Conservation (phyloP, 2,113 vertebrate species). For the Gasterosteus nipponicus region DNA sequence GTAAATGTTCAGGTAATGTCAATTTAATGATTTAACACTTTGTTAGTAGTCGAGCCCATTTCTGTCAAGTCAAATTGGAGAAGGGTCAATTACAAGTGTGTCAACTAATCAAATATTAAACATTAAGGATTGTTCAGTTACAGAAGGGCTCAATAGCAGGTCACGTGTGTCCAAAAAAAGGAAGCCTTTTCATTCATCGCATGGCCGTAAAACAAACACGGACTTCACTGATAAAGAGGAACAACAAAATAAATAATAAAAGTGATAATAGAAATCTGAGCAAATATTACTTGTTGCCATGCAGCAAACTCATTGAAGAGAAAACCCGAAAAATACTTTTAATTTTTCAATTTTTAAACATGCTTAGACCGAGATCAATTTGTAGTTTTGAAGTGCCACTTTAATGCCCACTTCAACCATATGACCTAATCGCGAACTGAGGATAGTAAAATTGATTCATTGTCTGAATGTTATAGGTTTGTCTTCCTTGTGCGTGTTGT, state of each 20-base stretch:
- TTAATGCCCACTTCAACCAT: not conserved
- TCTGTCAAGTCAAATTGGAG: not conserved
- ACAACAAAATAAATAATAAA: not conserved
- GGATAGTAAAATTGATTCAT: not conserved
- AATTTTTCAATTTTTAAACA: not conserved
- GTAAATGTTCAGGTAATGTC: not conserved
- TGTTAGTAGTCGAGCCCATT: not conserved
- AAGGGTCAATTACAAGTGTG: not conserved
- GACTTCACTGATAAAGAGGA: conserved; percentile 14
- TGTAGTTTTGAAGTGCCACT: not conserved
- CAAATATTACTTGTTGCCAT: not conserved
- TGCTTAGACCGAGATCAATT: not conserved
- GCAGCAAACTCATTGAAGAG: not conserved
- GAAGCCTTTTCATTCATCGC: not conserved
- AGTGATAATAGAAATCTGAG: not conserved
- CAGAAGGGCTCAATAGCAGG: not conserved
- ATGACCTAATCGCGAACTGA: too few relatives aligned
- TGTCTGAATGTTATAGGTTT: not conserved
- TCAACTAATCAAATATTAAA: not conserved
- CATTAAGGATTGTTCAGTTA: not conserved
- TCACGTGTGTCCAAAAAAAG: not conserved
- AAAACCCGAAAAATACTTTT: not conserved
- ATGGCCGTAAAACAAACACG: not conserved
- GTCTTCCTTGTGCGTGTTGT: not conserved
- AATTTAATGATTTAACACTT: not conserved